Conservation (phyloP, 2,113 vertebrate genomes). For the Furnarius figulus region DNA sequence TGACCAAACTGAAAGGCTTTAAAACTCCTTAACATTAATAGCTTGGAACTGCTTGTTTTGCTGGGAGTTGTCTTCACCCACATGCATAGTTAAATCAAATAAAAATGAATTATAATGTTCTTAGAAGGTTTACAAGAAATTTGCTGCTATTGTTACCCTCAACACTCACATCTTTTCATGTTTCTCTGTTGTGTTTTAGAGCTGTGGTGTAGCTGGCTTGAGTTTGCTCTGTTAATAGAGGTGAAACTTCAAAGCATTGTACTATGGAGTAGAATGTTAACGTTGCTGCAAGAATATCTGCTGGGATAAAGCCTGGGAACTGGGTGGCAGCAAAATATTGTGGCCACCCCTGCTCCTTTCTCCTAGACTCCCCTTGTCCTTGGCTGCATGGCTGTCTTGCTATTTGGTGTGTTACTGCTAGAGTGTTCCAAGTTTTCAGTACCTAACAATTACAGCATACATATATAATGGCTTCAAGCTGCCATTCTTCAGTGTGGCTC, state of each 20-base stretch:
- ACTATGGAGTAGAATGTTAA: not conserved
- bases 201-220: not conserved
- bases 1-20: constrained; percentile 22
- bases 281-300: not conserved
- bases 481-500: not conserved
- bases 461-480: not conserved
- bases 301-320: not conserved
- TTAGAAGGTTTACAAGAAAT: not conserved
- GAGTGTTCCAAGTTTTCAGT: not conserved
- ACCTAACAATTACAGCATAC: not conserved
- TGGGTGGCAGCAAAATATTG: not conserved
- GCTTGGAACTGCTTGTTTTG: not conserved
- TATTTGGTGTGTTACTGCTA: not conserved
- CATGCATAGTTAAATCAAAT: not conserved
- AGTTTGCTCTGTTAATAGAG: not conserved
- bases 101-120: not conserved
- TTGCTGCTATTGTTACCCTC: not conserved
- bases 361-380: not conserved
- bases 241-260: not conserved
- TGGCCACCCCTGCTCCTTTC: not conserved
- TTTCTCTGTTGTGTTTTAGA: not conserved
- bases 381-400: not conserved
- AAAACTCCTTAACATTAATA: not conserved
- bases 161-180: not conserved
- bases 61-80: not conserved